Evolutionary conservation across 1,140 invertebrate genomes (phyloP).

Genomic region (Globodera rostochiensis): DNA sequence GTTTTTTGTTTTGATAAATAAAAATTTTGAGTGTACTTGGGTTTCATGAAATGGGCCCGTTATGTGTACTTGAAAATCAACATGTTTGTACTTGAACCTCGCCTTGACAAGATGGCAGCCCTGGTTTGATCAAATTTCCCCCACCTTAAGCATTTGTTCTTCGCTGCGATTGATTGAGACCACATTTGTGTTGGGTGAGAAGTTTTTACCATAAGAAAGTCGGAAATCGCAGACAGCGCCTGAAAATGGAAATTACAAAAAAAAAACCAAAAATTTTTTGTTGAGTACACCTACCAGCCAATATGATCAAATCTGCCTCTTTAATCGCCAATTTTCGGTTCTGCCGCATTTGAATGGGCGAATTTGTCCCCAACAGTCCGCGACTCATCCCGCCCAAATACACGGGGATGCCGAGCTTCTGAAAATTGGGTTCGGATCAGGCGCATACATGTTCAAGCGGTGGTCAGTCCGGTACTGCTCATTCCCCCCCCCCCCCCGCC

Average conservation of each 20-base stretch:
- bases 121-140: background rate
- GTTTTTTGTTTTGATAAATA: too few species aligned
- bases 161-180: slow-evolving; percentile 73
- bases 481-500: too few species aligned
- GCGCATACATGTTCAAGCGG: too few species aligned
- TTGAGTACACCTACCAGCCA: slow-evolving; percentile 68
- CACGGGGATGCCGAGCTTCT: slow-evolving; percentile 72
- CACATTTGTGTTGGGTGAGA: slow-evolving; percentile 72
- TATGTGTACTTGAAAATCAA: background rate
- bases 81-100: background rate
- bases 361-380: slow-evolving; percentile 69
- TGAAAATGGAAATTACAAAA: slow-evolving; percentile 37
- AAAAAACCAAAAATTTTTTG: background rate
- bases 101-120: too few species aligned
- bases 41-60: too few species aligned
- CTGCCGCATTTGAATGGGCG: slow-evolving; percentile 70
- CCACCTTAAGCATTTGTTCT: slow-evolving; percentile 71
- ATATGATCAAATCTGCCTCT: slow-evolving; percentile 73
- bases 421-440: slow-evolving; percentile 24
- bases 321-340: slow-evolving; percentile 71
- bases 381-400: slow-evolving; percentile 75
- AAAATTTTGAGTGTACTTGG: too few species aligned
- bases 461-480: too few species aligned
- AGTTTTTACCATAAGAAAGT: slow-evolving; percentile 71
- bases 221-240: slow-evolving; percentile 74